phyloP scores from a whole-genome alignment of 92 coral and sea anemone genomes.

The Montipora capitata region DNA sequence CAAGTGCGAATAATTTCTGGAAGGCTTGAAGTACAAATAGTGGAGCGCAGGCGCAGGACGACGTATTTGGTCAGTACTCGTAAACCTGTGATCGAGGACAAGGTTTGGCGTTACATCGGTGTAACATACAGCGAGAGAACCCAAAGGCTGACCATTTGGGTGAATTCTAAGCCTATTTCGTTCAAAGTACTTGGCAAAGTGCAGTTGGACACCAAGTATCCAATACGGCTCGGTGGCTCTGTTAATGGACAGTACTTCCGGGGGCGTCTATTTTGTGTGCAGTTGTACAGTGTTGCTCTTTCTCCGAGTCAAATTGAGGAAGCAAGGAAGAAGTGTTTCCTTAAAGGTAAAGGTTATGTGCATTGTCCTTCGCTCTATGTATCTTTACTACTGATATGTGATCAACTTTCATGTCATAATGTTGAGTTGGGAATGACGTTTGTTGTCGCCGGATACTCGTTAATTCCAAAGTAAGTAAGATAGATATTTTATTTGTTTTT shows the following conservation, averaged over 20 bases:
- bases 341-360: background rate
- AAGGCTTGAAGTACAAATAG: conserved; percentile 63
- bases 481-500: too few species aligned
- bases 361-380: too few species aligned
- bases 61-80: conserved; percentile 57
- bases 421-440: background rate
- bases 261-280: conserved; percentile 67
- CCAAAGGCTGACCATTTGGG: conserved; percentile 41
- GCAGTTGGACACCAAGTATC: conserved; percentile 43
- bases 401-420: background rate
- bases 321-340: conserved; percentile 73
- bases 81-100: conserved; percentile 56
- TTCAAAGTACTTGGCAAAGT: conserved; percentile 29
- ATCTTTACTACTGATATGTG: too few species aligned
- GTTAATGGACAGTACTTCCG: conserved; percentile 49
- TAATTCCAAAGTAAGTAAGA: too few species aligned
- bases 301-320: conserved; percentile 50
- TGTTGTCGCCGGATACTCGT: too few species aligned
- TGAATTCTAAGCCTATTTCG: conserved; percentile 28
- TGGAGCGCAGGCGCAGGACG: conserved; percentile 53
- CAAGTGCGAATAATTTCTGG: conserved; percentile 64
- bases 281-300: conserved; percentile 74
- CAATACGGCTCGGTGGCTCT: conserved; percentile 51
- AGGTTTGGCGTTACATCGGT: conserved; percentile 71
- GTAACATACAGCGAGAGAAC: conserved; percentile 46